phyloP scores from a whole-genome alignment of 2,797 vertebrate genomes.

The Acipenser ruthenus region DNA sequence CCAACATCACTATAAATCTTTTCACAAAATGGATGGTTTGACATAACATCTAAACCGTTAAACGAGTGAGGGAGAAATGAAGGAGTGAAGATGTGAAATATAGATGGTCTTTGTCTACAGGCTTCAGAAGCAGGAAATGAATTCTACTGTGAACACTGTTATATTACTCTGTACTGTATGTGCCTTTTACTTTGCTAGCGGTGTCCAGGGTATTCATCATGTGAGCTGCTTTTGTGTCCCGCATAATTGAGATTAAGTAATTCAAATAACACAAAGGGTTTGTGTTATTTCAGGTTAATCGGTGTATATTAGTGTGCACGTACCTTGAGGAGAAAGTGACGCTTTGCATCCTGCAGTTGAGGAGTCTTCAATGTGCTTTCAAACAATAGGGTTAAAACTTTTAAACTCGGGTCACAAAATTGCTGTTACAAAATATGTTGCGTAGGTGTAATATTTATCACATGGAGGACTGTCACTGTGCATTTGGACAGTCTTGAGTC shows the following conservation, averaged over 20 bases:
- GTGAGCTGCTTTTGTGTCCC: constrained; percentile 23
- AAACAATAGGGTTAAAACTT: too few species aligned
- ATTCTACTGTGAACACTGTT: constrained; percentile 26
- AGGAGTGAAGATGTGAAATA: constrained; percentile 32
- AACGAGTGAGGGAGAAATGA: constrained; percentile 31
- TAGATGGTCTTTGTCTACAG: constrained; percentile 33
- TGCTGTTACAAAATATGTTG: too few species aligned
- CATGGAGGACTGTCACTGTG: too few species aligned
- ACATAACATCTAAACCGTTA: constrained; percentile 35
- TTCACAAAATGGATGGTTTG: constrained; percentile 24
- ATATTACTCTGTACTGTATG: constrained; percentile 18
- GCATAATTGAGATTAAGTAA: constrained; percentile 43
- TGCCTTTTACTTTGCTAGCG: constrained; percentile 16
- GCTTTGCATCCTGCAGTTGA: constrained; percentile 5
- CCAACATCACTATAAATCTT: constrained; percentile 35
- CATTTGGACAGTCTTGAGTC: too few species aligned
- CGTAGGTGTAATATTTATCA: too few species aligned
- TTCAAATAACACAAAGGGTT: neutral
- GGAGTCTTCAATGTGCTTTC: neutral
- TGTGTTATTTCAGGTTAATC: constrained; percentile 8
- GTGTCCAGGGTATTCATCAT: constrained; percentile 31
- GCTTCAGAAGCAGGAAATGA: constrained; percentile 26
- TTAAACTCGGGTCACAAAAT: too few species aligned
- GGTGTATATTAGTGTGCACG: neutral
- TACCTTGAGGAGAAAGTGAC: neutral